phyloP scores from a whole-genome alignment of 2,888 invertebrate genomes.

The Caenorhabditis zanzibari region DNA sequence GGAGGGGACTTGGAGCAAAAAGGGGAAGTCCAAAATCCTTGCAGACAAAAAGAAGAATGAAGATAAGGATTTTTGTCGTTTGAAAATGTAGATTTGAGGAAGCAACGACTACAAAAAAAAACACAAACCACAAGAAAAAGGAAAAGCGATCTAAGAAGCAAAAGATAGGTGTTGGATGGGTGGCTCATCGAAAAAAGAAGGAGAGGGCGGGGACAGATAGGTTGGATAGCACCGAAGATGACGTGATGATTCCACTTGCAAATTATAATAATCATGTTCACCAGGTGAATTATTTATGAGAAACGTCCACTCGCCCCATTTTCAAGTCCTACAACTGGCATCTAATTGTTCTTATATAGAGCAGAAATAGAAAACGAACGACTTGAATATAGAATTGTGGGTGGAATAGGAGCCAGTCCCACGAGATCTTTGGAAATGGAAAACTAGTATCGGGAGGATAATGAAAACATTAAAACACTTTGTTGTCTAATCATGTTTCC shows the following conservation, averaged over 20 bases:
- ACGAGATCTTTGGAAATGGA: neutral
- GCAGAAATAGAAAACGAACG: neutral
- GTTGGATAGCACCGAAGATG: conserved; percentile 20
- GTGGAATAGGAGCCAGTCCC: neutral
- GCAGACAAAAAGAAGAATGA: neutral
- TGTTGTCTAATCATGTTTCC: neutral
- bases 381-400: conserved; percentile 26
- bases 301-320: neutral
- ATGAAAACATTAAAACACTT: conserved; percentile 22
- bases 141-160: neutral
- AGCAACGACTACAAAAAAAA: neutral
- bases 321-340: neutral
- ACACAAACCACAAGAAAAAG: neutral
- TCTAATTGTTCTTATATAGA: conserved; percentile 9
- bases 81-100: neutral
- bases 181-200: conserved; percentile 1
- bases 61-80: conserved; percentile 2
- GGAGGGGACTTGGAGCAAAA: neutral
- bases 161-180: conserved; percentile 7
- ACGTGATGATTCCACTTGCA: conserved; percentile 23
- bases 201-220: conserved; percentile 9
- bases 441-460: neutral
- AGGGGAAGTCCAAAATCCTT: neutral
- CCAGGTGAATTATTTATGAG: conserved; percentile 52
- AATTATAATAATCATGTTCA: conserved; percentile 40